These are phyloP conservation scores for Carterocephalus palaemon DNA, from an alignment of 2,888 invertebrate species.

Conservation along the genomic window DNA sequence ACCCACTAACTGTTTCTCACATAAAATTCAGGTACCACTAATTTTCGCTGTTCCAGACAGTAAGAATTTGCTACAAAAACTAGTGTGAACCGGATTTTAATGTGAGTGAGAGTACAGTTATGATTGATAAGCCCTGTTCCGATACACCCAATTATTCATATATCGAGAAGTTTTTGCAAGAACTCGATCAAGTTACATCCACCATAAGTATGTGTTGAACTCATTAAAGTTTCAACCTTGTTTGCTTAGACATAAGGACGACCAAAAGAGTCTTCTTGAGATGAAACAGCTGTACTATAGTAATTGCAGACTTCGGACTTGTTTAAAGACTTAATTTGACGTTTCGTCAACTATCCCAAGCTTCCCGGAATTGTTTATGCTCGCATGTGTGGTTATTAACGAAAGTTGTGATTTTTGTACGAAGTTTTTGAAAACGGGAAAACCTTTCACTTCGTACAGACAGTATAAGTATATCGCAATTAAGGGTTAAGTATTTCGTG, in stretches of 20 bases:
- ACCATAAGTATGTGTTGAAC: background rate
- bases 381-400: conserved; percentile 15
- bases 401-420: conserved; percentile 16
- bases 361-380: conserved; percentile 19
- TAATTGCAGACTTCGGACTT: conserved; percentile 13
- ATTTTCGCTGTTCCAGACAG: too few species aligned
- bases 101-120: conserved; percentile 31
- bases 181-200: conserved; percentile 17
- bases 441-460: too few species aligned
- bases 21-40: too few species aligned
- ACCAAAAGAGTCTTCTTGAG: background rate
- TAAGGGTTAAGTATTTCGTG: too few species aligned
- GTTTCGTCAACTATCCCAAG: conserved; percentile 20
- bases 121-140: conserved; percentile 28
- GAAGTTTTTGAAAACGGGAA: too few species aligned
- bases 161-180: conserved; percentile 17
- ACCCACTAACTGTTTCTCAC: too few species aligned
- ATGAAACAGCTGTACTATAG: conserved; percentile 2
- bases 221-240: background rate
- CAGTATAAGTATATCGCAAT: too few species aligned
- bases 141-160: conserved; percentile 25
- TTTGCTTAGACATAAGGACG: background rate
- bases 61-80: too few species aligned
- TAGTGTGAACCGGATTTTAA: conserved; percentile 22
- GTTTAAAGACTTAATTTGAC: conserved; percentile 25